Percentiles rank a stretch among this genome's conserved stretches.
Evolutionary conservation across 1,140 invertebrate genomes (phyloP).

Genomic region (Oreohelix idahoensis): DNA sequence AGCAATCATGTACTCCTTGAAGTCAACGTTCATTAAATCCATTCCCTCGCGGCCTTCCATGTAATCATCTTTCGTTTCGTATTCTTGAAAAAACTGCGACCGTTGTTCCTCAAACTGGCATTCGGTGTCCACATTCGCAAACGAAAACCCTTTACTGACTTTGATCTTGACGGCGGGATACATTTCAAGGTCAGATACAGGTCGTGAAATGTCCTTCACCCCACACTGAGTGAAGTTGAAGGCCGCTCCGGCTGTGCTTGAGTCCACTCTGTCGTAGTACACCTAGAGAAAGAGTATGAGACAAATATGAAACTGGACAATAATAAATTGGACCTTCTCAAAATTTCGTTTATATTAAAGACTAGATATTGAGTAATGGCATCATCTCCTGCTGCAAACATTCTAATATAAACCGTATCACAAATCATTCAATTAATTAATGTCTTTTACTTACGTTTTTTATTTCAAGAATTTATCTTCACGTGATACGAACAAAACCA

Average conservation of each 20-base stretch:
- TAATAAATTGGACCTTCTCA: too few relatives aligned
- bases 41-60: constrained; percentile 91
- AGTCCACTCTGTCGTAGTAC: constrained; percentile 89
- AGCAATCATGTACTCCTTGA: constrained; percentile 81
- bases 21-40: constrained; percentile 78
- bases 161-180: constrained; percentile 82
- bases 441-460: too few relatives aligned
- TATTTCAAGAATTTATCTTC: too few relatives aligned
- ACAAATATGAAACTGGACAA: too few relatives aligned
- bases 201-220: constrained; percentile 85
- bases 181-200: constrained; percentile 79
- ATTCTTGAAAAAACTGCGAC: constrained; percentile 85
- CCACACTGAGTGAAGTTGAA: constrained; percentile 87
- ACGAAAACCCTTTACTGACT: constrained; percentile 87
- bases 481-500: too few relatives aligned
- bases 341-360: too few relatives aligned
- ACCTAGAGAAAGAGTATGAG: constrained; percentile 69
- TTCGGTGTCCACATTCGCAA: constrained; percentile 85
- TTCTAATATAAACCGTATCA: too few relatives aligned
- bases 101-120: constrained; percentile 89
- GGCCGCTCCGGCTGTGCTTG: constrained; percentile 83
- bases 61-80: constrained; percentile 87
- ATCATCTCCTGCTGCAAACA: too few relatives aligned
- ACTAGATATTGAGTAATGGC: too few relatives aligned
- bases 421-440: too few relatives aligned